Base-by-base conservation (phyloP, 2,888 invertebrate genomes). In the Boloria euphrosyne region DNA sequence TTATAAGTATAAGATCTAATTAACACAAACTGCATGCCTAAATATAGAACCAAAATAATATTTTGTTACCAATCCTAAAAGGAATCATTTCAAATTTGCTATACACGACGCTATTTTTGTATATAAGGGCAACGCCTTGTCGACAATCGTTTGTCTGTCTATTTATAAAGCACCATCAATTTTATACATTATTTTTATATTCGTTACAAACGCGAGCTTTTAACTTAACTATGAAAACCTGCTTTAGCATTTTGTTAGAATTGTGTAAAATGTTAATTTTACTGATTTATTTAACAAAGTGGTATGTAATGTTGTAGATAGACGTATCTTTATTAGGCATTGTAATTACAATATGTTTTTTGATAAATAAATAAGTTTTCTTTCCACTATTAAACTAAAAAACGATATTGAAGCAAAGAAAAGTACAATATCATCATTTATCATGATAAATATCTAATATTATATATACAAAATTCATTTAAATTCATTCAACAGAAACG, bases 21-120 rank as follows among this genome's bases (percentile, higher is more conserved):
- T 46, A 1, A n/a, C 46, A 14, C 3, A 46, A 14, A 46, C 16
- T 47, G 47, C 16, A n/a, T n/a, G 17, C 50, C 17, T 44, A 63
- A 52, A 27, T 14, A 43, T 38, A 31, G 13, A 49, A 44, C 18
- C 50, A 18, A 18, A n/a, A 55, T 55, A 46, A 58, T 38, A 38
- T 47, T 44, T 18, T 38, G 51, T 55, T 16, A 31, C 51, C 4
- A 51, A 55, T 62, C 54, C 43, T 54, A 66, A 61, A 60, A 66
- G 63, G n/a, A 27, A 51, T 69, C 76, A 72, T 68, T 75, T 70
- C 49, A 79, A 78, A 79, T 79, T 74, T 75, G 75, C 75, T 72
- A 65, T 67, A 64, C 70, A 74, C 74, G 72, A 69, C 59, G 66
- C 75, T 78, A 78, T 79, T 76, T 78, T 72, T 73, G 76, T 72